A percentile compares a stretch with the other conserved stretches of the same genome.
These are phyloP conservation scores for Protonibea diacanthus DNA, from an alignment of 2,797 vertebrate genomes.

Conservation along the genomic window DNA sequence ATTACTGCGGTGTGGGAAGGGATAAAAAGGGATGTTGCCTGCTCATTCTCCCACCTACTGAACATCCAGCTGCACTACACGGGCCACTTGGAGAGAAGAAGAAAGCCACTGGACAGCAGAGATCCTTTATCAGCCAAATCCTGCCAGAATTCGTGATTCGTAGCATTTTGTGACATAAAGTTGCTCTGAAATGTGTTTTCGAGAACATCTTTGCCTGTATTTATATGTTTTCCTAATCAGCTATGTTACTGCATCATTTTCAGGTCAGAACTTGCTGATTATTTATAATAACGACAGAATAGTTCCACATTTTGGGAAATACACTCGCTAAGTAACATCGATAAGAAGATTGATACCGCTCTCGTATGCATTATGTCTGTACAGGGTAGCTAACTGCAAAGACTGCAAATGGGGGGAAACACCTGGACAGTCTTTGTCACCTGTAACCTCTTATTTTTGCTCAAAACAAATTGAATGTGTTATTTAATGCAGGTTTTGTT, in stretches of 20 bases:
- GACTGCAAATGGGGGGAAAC: not conserved
- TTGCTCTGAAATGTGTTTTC: not conserved
- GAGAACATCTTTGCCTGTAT: not conserved
- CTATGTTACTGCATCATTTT: not conserved
- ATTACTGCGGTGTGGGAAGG: slow-evolving; percentile 88
- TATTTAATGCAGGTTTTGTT: not conserved
- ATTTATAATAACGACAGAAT: not conserved
- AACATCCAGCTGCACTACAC: slow-evolving; percentile 87
- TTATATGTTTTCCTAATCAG: not conserved
- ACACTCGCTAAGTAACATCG: too few species aligned
- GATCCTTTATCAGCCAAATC: slow-evolving; percentile 31
- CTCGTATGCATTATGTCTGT: not conserved
- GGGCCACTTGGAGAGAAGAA: slow-evolving; percentile 37
- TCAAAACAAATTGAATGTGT: not conserved
- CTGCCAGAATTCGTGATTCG: not conserved
- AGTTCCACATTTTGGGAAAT: not conserved
- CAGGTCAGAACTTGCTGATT: not conserved
- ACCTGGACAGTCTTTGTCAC: not conserved
- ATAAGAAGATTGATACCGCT: too few species aligned
- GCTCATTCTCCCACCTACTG: slow-evolving; percentile 88
- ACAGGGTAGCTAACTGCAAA: not conserved
- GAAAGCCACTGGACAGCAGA: slow-evolving; percentile 23
- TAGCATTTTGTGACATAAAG: not conserved
- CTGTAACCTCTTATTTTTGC: not conserved
- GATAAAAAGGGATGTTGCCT: slow-evolving; percentile 86